Evolutionary conservation across 2,888 invertebrate species (phyloP), one percentile per base, ranked within the genome.

Genomic region (Drosophila borealis): DNA sequence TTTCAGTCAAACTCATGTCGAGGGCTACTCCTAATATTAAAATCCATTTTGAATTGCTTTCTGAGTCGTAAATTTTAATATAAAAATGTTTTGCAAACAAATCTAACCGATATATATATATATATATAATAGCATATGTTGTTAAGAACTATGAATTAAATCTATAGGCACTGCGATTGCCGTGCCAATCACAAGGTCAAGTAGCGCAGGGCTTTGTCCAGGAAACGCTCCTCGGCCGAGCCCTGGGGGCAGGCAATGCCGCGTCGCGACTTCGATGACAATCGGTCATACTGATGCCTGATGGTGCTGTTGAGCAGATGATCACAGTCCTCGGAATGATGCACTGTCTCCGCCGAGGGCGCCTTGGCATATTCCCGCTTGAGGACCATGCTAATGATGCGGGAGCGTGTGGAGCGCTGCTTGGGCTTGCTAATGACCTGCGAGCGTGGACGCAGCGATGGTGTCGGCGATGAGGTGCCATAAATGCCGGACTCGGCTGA

Each of bases 121-220:
- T 34, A 10, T n/a, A 17, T 33, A 11, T 34, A 29, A 29, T 29
- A 29, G 34, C 9, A 29, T 34, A 33, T 25, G 9, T 4, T 6
- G 14, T 17, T 39, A 51, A 1, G 3, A 29, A 3, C 37, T 53
- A 33, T 0, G 1, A 4, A 10, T 34, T 42, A 42, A 54, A 54
- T 33, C 53, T 53, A n/a, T 33, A 19, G 33, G 19, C 41, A 42
- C 19, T 19, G n/a, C 1, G n/a, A 42, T 13, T 14, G 21, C 17
- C 11, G 21, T 19, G 25, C 1, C 14, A 37, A 65, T 78, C 65
- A 91, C 76, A 91, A 77, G 44, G 90, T 90, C 44, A 91, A 68
- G 55, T 89, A 90, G 25, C 91, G 83, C 73, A 91, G 55, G 3
- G 90, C 91, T 51, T 88, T 90, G 66, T 89, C 79, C 9, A 91